A percentile compares a stretch with the other conserved stretches of the same genome.
phyloP scores from a whole-genome alignment of 1,140 invertebrate genomes.

The Belonocnema kinseyi region DNA sequence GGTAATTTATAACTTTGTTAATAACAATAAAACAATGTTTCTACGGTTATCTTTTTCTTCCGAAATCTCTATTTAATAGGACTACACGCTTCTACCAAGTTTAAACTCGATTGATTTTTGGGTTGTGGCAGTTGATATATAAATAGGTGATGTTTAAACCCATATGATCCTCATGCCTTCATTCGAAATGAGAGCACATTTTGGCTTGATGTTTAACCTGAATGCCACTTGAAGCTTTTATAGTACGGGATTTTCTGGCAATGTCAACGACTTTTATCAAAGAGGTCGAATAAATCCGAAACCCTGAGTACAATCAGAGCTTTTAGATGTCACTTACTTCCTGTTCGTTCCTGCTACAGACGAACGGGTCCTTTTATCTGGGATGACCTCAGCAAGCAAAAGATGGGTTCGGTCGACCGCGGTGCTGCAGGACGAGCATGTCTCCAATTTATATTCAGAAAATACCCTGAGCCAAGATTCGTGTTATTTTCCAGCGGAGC shows the following conservation, averaged over 20 bases:
- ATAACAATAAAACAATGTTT: too few relatives aligned
- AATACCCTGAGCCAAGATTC: slow-evolving; percentile 47
- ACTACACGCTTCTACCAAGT: too few relatives aligned
- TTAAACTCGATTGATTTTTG: too few relatives aligned
- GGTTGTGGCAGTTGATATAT: too few relatives aligned
- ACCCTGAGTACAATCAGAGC: slow-evolving; percentile 53
- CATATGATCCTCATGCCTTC: too few relatives aligned
- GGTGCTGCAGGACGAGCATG: slow-evolving; percentile 42
- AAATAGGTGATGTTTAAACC: too few relatives aligned
- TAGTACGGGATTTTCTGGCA: slow-evolving; percentile 6
- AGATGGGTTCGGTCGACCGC: slow-evolving; percentile 43
- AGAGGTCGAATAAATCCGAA: slow-evolving; percentile 48
- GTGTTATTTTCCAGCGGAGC: slow-evolving; percentile 54
- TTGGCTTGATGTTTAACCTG: not conserved
- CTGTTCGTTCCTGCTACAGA: slow-evolving; percentile 50
- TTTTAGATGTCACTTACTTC: slow-evolving; percentile 54
- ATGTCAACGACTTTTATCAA: slow-evolving; percentile 33
- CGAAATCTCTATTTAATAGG: too few relatives aligned
- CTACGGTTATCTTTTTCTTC: too few relatives aligned
- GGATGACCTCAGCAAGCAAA: slow-evolving; percentile 47
- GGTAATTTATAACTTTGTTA: too few relatives aligned
- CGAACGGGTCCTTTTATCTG: slow-evolving; percentile 52
- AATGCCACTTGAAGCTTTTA: slow-evolving; percentile 1
- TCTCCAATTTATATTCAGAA: slow-evolving; percentile 58
- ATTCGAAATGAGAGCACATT: not conserved